A percentile compares a stretch with the other conserved stretches of the same genome.
Conservation (phyloP, 2,888 invertebrate species). For the Geophilus truncorum region DNA sequence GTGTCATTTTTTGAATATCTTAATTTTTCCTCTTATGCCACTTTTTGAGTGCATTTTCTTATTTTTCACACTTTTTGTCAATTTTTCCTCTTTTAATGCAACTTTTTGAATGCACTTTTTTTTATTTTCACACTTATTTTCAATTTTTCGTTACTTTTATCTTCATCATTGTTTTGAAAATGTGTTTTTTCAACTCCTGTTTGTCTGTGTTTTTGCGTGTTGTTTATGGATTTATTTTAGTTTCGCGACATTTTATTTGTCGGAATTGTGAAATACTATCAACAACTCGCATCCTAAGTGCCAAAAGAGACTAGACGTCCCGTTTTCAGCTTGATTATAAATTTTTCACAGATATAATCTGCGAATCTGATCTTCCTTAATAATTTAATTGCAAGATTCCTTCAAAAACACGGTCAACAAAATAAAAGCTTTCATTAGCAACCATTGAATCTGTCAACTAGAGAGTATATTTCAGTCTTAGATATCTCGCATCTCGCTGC, state of each 20-base stretch:
- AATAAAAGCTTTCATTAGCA: conserved; percentile 15
- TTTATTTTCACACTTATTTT: too few relatives aligned
- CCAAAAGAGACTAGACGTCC: not conserved
- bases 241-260: not conserved
- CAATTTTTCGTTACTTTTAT: too few relatives aligned
- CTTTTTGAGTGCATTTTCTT: not conserved
- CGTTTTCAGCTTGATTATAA: not conserved
- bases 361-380: not conserved
- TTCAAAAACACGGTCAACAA: conserved; percentile 1
- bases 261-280: not conserved
- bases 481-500: not conserved
- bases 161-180: too few relatives aligned
- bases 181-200: too few relatives aligned
- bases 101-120: too few relatives aligned
- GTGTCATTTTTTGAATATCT: too few relatives aligned
- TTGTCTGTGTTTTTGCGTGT: not conserved
- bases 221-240: not conserved
- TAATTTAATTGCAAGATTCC: conserved; percentile 8
- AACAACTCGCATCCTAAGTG: not conserved
- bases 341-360: not conserved
- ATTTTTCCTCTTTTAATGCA: too few relatives aligned
- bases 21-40: too few relatives aligned
- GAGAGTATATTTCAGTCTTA: not conserved
- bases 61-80: not conserved
- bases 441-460: conserved; percentile 7